A percentile compares a stretch with the other conserved stretches of the same genome.
These are phyloP conservation scores for Homarus gammarus DNA, from an alignment of 2,888 invertebrate genomes.

Conservation along the genomic window DNA sequence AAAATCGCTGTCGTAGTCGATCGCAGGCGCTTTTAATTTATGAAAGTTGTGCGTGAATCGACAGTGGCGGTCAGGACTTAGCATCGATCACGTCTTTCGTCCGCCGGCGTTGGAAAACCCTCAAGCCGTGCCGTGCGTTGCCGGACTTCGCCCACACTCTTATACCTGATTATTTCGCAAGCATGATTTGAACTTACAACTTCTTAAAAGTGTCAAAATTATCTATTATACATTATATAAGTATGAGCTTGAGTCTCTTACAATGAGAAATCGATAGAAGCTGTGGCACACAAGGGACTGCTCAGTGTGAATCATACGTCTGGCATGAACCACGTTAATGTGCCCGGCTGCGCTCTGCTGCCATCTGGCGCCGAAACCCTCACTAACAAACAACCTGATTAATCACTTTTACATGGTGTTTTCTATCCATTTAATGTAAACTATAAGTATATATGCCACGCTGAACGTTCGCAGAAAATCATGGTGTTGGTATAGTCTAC, in stretches of 20 bases:
- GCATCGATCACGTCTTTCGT: constrained; percentile 69
- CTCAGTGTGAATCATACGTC: constrained; percentile 45
- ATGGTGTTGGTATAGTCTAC: constrained; percentile 28
- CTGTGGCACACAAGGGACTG: neutral
- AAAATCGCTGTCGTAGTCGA: constrained; percentile 5
- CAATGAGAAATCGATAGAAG: neutral
- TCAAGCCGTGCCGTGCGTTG: constrained; percentile 58
- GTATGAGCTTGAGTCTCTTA: neutral
- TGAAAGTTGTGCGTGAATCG: constrained; percentile 61
- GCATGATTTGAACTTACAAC: too few species aligned
- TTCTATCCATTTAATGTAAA: constrained; percentile 57
- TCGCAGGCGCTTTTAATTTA: constrained; percentile 59
- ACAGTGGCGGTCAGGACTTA: constrained; percentile 43
- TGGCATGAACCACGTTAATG: constrained; percentile 52
- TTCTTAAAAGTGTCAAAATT: neutral
- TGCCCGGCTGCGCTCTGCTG: constrained; percentile 69
- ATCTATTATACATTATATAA: neutral
- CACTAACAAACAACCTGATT: constrained; percentile 60
- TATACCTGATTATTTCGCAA: constrained; percentile 21
- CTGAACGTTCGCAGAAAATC: constrained; percentile 28
- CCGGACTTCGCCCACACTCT: constrained; percentile 52
- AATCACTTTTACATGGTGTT: constrained; percentile 66
- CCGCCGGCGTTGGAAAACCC: constrained; percentile 55
- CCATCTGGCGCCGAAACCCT: constrained; percentile 66
- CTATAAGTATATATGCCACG: constrained; percentile 38